Percentiles rank a stretch among this genome's conserved stretches.
These are phyloP conservation scores for Oscarella lobularis DNA, from an alignment of 37 sponge, comb jelly and placozoan species.

Conservation along the genomic window DNA sequence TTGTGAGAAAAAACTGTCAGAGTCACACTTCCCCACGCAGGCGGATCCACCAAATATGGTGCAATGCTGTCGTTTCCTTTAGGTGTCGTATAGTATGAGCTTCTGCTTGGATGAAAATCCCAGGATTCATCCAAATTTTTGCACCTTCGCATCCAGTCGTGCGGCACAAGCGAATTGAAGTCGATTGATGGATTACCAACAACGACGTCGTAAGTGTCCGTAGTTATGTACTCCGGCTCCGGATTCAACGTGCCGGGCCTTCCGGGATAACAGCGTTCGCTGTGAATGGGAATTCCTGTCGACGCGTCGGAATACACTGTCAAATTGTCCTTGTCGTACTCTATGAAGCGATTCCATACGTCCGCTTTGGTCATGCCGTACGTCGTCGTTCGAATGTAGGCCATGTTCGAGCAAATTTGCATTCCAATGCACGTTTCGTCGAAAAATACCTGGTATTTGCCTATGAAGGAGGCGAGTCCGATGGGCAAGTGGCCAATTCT, in stretches of 20 bases:
- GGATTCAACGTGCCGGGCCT: not conserved
- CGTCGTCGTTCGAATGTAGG: not conserved
- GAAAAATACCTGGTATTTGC: too few species aligned
- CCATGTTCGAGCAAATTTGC: not conserved
- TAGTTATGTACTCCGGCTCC: not conserved
- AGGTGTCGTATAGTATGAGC: not conserved
- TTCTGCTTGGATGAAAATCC: not conserved
- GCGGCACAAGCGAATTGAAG: too few species aligned
- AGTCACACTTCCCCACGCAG: not conserved
- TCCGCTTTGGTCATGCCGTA: not conserved
- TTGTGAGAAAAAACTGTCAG: too few species aligned
- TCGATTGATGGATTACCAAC: not conserved
- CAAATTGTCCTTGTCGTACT: not conserved
- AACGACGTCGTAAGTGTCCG: not conserved
- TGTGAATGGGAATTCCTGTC: not conserved
- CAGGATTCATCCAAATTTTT: not conserved
- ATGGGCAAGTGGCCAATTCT: too few species aligned
- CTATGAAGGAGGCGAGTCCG: too few species aligned
- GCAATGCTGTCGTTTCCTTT: not conserved
- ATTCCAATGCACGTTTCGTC: not conserved
- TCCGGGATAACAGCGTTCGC: not conserved
- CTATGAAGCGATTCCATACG: not conserved
- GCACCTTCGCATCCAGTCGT: not conserved
- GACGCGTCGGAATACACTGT: not conserved
- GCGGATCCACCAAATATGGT: not conserved